Percentiles rank a stretch among this genome's conserved stretches.
These are phyloP conservation scores for Eristalis tenax DNA, from an alignment of 2,888 invertebrate genomes.

Conservation along the genomic window DNA sequence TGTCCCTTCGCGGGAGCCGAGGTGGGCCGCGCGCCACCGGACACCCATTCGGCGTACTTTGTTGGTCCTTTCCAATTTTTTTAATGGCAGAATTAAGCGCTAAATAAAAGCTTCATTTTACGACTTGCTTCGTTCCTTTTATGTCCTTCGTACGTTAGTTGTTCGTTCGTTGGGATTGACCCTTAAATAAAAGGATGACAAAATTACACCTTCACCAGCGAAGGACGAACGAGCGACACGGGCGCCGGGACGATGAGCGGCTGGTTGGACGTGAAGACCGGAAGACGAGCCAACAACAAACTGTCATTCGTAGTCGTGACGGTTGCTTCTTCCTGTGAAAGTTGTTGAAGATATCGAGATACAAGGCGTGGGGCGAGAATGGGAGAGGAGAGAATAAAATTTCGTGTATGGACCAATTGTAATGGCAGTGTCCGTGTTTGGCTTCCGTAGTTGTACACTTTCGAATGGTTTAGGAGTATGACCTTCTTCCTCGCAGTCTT, in stretches of 20 bases:
- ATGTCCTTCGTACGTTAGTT: constrained; percentile 58
- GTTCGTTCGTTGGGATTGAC: constrained; percentile 59
- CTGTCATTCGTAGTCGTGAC: constrained; percentile 56
- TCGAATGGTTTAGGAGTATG: constrained; percentile 25
- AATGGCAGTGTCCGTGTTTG: constrained; percentile 49
- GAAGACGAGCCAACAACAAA: constrained; percentile 42
- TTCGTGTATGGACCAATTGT: constrained; percentile 58
- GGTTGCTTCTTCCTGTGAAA: constrained; percentile 16
- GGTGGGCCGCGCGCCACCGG: constrained; percentile 46
- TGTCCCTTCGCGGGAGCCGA: constrained; percentile 40
- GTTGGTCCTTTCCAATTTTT: constrained; percentile 72
- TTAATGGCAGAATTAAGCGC: constrained; percentile 73
- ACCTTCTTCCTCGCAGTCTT: constrained; percentile 18
- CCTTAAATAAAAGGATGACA: constrained; percentile 71
- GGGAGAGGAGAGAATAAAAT: constrained; percentile 51
- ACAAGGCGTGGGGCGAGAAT: background rate
- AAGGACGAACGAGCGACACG: constrained; percentile 11
- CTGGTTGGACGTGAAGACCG: constrained; percentile 2
- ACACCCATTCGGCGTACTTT: constrained; percentile 66
- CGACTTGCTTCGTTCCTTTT: constrained; percentile 68
- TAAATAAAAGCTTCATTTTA: constrained; percentile 73
- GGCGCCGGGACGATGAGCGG: background rate
- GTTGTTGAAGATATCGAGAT: background rate
- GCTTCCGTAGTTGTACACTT: constrained; percentile 46
- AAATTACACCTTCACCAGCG: constrained; percentile 63